Conservation (phyloP, 2,888 invertebrate genomes). For the Metacarcinus magister region DNA sequence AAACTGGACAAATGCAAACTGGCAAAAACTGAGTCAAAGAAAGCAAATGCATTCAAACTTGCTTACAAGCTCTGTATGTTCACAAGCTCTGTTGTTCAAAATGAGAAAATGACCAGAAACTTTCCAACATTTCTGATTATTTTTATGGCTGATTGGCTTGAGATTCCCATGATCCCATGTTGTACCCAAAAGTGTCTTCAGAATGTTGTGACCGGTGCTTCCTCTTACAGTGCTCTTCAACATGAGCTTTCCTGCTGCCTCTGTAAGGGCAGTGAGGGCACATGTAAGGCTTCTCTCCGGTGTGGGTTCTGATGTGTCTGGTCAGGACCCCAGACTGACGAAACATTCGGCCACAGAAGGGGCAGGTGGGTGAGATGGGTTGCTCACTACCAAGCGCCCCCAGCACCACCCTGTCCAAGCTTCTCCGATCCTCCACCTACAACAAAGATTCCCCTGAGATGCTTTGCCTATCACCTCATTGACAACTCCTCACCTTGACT, state of each 20-base stretch:
- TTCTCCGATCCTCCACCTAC: constrained; percentile 78
- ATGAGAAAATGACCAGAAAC: not conserved
- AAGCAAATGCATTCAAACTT: not conserved
- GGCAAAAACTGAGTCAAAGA: not conserved
- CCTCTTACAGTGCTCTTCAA: constrained; percentile 76
- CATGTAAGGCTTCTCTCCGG: constrained; percentile 73
- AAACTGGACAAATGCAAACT: not conserved
- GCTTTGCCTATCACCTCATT: constrained; percentile 1
- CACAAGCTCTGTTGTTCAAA: not conserved
- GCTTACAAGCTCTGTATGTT: not conserved
- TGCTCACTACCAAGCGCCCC: constrained; percentile 66
- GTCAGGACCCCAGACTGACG: constrained; percentile 78
- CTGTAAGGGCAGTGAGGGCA: constrained; percentile 78
- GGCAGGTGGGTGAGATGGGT: constrained; percentile 65
- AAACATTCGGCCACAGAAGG: constrained; percentile 79
- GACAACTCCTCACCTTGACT: not conserved
- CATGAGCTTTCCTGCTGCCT: constrained; percentile 74
- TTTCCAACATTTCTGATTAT: not conserved
- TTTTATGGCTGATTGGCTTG: constrained; percentile 60
- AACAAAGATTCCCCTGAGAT: constrained; percentile 78
- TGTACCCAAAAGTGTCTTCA: constrained; percentile 45
- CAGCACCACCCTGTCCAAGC: constrained; percentile 67
- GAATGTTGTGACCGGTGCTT: constrained; percentile 55
- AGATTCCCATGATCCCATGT: constrained; percentile 56
- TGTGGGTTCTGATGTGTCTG: constrained; percentile 78